Evolutionary conservation across 2,797 vertebrate species (phyloP).

Genomic region (Pterois miles): DNA sequence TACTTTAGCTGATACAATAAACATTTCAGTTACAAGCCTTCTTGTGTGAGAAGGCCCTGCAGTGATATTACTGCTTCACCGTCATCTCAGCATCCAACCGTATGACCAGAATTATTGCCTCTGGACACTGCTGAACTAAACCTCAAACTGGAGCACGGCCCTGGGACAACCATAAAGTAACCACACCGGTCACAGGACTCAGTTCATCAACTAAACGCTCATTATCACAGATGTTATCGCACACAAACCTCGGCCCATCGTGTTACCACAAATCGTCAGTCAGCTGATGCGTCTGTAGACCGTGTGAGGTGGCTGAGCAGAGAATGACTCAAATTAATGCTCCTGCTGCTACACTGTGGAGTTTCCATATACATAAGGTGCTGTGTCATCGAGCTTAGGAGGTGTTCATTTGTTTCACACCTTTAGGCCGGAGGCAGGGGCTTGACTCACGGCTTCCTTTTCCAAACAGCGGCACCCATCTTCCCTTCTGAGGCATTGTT

Average conservation of each 20-base stretch:
- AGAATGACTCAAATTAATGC: conserved; percentile 35
- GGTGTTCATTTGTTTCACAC: conserved; percentile 79
- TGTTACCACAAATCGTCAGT: conserved; percentile 57
- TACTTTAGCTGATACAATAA: neutral
- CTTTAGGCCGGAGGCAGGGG: conserved; percentile 61
- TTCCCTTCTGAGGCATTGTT: conserved; percentile 49
- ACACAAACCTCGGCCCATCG: conserved; percentile 60
- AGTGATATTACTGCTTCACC: conserved; percentile 1
- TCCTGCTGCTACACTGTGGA: conserved; percentile 37
- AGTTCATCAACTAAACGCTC: conserved; percentile 46
- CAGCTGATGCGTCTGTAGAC: conserved; percentile 60
- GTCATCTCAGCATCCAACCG: conserved; percentile 26
- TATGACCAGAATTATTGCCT: conserved; percentile 61
- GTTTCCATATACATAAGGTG: conserved; percentile 29
- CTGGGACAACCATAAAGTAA: conserved; percentile 53
- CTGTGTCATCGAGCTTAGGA: conserved; percentile 35
- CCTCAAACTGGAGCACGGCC: conserved; percentile 42
- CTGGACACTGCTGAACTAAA: conserved; percentile 38
- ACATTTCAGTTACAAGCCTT: neutral
- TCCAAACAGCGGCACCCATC: conserved; percentile 68
- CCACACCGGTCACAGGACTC: conserved; percentile 70
- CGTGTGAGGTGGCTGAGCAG: conserved; percentile 37
- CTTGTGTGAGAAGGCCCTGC: conserved; percentile 2
- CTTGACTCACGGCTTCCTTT: conserved; percentile 71
- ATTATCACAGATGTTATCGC: conserved; percentile 59